Evolutionary conservation across 2,797 vertebrate species (phyloP).

Genomic region (Lithobates sylvaticus): DNA sequence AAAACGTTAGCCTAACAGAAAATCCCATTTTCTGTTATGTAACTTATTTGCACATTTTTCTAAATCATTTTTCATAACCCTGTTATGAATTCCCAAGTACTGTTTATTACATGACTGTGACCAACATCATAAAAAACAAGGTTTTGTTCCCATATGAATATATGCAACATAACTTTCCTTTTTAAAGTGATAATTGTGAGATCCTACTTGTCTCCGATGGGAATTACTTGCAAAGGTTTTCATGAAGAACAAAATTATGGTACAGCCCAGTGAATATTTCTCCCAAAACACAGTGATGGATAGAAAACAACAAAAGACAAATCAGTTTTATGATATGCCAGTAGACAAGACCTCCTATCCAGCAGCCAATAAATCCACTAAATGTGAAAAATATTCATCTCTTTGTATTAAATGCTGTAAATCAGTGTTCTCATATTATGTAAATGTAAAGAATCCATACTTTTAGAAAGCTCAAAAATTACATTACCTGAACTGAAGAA

Average conservation of each 20-base stretch:
- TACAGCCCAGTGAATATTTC: slow-evolving; percentile 1
- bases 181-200: slow-evolving; percentile 48
- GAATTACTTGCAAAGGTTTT: slow-evolving; percentile 47
- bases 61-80: neutral
- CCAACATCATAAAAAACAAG: neutral
- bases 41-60: neutral
- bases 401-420: neutral
- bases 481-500: neutral
- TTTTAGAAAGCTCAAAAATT: neutral
- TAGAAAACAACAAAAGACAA: slow-evolving; percentile 17
- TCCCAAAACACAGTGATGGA: slow-evolving; percentile 31
- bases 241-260: slow-evolving; percentile 29
- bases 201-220: slow-evolving; percentile 28
- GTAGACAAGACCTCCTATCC: neutral
- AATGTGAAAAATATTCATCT: neutral
- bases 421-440: neutral
- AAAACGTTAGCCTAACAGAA: too few species aligned
- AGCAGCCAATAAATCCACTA: neutral
- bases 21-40: neutral
- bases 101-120: neutral
- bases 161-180: neutral
- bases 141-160: slow-evolving; percentile 5
- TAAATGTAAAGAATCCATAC: neutral
- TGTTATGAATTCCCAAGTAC: neutral
- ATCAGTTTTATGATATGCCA: neutral